phyloP scores from a whole-genome alignment of 1,140 invertebrate species.

The Kradibia gibbosae region DNA sequence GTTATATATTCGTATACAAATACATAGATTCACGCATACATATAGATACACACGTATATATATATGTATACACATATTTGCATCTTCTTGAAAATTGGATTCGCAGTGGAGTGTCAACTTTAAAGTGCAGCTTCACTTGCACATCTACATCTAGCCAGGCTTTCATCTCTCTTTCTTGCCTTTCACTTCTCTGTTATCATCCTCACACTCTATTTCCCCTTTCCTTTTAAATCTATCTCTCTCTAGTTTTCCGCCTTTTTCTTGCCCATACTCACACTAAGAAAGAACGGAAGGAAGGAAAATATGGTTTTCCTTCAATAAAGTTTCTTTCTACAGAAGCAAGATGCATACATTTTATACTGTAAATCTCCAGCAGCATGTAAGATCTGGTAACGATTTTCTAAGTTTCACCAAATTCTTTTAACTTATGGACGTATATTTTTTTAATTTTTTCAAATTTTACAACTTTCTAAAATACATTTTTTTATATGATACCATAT shows the following conservation, averaged over 20 bases:
- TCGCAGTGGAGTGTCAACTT: conserved; percentile 54
- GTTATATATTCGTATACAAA: background rate
- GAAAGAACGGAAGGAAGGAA: conserved; percentile 13
- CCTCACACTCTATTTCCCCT: background rate
- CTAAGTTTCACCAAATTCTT: background rate
- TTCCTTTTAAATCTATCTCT: background rate
- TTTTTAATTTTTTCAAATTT: no score
- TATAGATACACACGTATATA: conserved; percentile 47
- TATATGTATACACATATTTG: conserved; percentile 55
- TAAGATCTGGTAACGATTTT: background rate
- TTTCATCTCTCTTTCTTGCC: conserved; percentile 11
- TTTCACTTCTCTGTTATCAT: background rate
- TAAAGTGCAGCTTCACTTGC: conserved; percentile 54
- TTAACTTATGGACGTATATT: background rate
- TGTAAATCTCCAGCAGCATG: background rate
- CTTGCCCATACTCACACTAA: background rate
- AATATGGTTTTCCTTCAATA: conserved; percentile 44
- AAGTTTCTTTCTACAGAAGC: conserved; percentile 51
- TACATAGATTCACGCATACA: conserved; percentile 36
- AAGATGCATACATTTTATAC: background rate
- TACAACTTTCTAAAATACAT: no score
- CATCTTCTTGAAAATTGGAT: conserved; percentile 61
- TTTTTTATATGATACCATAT: no score
- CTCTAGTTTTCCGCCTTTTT: background rate
- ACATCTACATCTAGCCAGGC: conserved; percentile 13